Base-by-base conservation (phyloP, 2,888 invertebrate genomes). In the Spodoptera exigua region DNA sequence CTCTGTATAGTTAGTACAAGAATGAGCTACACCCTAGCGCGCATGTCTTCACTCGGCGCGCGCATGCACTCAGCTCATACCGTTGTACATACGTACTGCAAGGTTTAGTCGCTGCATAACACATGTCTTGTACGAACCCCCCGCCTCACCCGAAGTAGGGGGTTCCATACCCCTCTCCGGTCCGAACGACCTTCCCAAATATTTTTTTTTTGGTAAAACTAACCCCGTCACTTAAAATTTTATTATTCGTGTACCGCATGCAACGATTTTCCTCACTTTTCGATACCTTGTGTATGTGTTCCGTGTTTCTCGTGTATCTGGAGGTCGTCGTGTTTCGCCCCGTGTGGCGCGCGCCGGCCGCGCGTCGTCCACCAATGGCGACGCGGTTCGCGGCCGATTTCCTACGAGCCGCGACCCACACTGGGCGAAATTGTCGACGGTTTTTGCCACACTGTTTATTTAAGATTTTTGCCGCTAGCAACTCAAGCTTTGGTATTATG, bases 271-370 rank as follows among this genome's bases (percentile, higher is more conserved):
- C 80, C 80, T 82, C 87, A 85, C 86, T 82, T 77, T 79, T 80
- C 76, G 46, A 81, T 85, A 81, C 87, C 87, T 84, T 89, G 88
- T 89, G 89, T 86, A 88, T 90, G 90, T 90, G 84, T 81, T 87
- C 78, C 86, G 87, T 88, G 88, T 89, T 86, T 70, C 77, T 63
- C 84, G 81, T 87, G 83, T 85, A 82, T 79, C 79, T 79, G 75
- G 71, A 72, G 66, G 79, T 69, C 54, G 77, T 68, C 45, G 10
- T 12, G 67, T 71, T 70, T 83, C 81, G 76, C 49, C 67, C 72
- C 61, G 85, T 86, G 87, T 83, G 71, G 56, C 46, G 17, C 72
- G 78, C 61, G 66, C 55, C 61, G 43, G 36, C 52, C 53, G 63
- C 58, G 56, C 67, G 65, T 66, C 56, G 60, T 45, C 70, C 70